Conservation (phyloP, 2,113 vertebrate genomes). For the Hepsetus odoe region DNA sequence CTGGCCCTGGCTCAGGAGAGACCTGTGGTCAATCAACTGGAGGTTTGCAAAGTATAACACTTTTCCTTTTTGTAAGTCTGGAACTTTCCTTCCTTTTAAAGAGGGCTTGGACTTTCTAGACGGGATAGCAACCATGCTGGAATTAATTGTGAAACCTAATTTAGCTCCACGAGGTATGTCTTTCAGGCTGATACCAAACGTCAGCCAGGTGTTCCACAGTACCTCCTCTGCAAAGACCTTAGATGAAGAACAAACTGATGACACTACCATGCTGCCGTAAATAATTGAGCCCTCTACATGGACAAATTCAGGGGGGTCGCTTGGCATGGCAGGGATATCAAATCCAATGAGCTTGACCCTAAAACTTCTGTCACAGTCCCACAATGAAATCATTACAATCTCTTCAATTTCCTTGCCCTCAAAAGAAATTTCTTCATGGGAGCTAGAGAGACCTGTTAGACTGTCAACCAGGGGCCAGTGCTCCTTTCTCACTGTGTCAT, state of each 20-base stretch:
- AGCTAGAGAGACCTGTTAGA: conserved; percentile 72
- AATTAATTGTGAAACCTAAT: conserved; percentile 72
- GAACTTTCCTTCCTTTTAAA: conserved; percentile 35
- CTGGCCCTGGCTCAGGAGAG: conserved; percentile 73
- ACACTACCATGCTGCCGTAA: conserved; percentile 72
- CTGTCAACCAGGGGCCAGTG: conserved; percentile 75
- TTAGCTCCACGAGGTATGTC: conserved; percentile 76
- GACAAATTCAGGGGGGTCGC: conserved; percentile 64
- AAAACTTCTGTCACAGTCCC: conserved; percentile 76
- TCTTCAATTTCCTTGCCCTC: conserved; percentile 73
- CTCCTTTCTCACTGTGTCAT: conserved; percentile 62
- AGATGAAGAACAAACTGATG: conserved; percentile 65
- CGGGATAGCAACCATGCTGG: conserved; percentile 47
- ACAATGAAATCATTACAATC: conserved; percentile 77
- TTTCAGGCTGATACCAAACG: conserved; percentile 74
- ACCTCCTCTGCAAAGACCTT: conserved; percentile 74
- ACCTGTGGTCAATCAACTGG: conserved; percentile 80
- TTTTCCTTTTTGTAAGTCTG: conserved; percentile 62
- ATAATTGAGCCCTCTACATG: conserved; percentile 73
- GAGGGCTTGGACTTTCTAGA: conserved; percentile 53
- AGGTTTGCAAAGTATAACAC: conserved; percentile 79
- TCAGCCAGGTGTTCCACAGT: conserved; percentile 78
- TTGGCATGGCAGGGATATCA: conserved; percentile 71
- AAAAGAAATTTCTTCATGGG: conserved; percentile 73
- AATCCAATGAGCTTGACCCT: conserved; percentile 78